phyloP scores from a whole-genome alignment of 2,113 vertebrate species.

The Telmatochromis brichardi region DNA sequence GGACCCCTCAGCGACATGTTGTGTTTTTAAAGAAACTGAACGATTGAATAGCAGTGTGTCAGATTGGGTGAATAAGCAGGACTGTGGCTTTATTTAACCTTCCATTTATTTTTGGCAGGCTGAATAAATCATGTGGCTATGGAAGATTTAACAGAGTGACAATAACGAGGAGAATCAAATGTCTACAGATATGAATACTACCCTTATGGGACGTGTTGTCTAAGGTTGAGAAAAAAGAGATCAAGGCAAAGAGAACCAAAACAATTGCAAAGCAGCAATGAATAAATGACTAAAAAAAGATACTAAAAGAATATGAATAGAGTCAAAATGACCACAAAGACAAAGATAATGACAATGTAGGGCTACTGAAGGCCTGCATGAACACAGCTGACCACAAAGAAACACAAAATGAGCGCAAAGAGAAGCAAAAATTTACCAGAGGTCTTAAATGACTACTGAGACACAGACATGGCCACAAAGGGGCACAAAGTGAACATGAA shows the following conservation, averaged over 20 bases:
- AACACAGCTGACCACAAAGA: background rate
- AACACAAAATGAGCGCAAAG: background rate
- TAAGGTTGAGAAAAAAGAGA: background rate
- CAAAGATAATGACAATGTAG: background rate
- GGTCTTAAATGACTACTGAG: background rate
- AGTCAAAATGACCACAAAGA: background rate
- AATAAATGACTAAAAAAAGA: background rate
- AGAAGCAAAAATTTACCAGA: background rate
- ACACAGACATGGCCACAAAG: background rate
- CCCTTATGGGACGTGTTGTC: background rate
- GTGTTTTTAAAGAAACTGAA: background rate
- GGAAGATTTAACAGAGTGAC: background rate
- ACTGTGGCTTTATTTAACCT: background rate
- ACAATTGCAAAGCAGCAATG: background rate
- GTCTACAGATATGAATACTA: background rate
- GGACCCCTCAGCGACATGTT: background rate
- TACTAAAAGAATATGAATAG: background rate
- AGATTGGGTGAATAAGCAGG: background rate
- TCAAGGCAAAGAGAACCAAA: accelerated
- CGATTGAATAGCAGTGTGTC: background rate
- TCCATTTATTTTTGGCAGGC: background rate
- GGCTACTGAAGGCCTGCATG: background rate
- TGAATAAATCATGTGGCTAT: background rate
- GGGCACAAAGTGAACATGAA: too few species aligned
- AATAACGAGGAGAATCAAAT: background rate